Base-by-base conservation (phyloP, 2,113 vertebrate genomes). In the Melospiza georgiana region DNA sequence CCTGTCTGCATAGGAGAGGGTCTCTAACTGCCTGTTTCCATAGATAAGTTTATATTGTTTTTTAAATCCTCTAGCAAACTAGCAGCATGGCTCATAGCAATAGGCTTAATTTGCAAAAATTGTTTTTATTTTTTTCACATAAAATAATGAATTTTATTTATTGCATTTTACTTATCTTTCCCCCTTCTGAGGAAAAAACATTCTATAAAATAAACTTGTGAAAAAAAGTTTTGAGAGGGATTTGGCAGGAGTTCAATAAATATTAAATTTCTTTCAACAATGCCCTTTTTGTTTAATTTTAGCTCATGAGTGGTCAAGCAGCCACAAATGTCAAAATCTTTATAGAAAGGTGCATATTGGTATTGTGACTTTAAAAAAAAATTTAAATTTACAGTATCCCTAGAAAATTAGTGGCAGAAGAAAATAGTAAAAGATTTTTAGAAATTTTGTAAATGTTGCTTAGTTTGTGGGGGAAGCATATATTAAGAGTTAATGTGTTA, bases 181-280 rank as follows among this genome's bases (percentile, higher is more conserved):
- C 5, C 1, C 3, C 6, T 5, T 52, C 7, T 39, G 66, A 35
- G 4, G 12, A 51, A 52, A 79, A 80, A 57, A 15, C 0, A 6
- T 8, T 17, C 12, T 28, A 18, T n/a, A 55, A 20, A 43, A 15
- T 9, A 44, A 15, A 9, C 2, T 9, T 48, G 4, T 61, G 22
- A 93, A 48, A 9, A 7, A 57, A 75, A 55, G 12, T 69, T 73
- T n/a, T 87, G 15, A 62, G 37, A 65, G 10, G 55, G 2, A n/a
- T 65, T 63, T 49, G 39, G 39, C 3, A 44, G 10, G 1, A n/a
- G 1, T 46, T 61, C 35, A 44, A 17, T 11, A 66, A 73, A 44
- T 43, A 51, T 8, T 66, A 49, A 17, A 16, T 61, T 37, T 48
- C 33, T 54, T 62, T 71, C 17, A 55, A 63, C 49, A 48, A 31